A percentile compares a stretch with the other conserved stretches of the same genome.
Evolutionary conservation across 1,140 invertebrate species (phyloP).

Genomic region (Brachionus calyciflorus): DNA sequence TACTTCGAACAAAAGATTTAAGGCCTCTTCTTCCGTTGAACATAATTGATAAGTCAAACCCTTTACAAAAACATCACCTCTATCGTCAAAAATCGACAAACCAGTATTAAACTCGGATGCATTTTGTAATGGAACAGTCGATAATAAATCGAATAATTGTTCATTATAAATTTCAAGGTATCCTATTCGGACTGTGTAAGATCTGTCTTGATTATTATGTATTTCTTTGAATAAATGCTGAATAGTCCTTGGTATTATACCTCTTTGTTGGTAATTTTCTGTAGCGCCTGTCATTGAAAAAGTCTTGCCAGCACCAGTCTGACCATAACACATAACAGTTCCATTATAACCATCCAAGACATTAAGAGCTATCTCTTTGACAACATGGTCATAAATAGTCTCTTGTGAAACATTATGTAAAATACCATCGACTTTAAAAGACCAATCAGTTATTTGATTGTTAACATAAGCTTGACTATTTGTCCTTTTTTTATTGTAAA

Average conservation of each 20-base stretch:
- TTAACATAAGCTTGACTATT: conserved; percentile 52
- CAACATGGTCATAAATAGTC: conserved; percentile 55
- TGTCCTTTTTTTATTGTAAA: conserved; percentile 34
- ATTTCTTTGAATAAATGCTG: conserved; percentile 58
- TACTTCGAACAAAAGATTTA: conserved; percentile 60
- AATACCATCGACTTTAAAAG: conserved; percentile 58
- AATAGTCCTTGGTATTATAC: conserved; percentile 56
- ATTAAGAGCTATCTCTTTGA: conserved; percentile 53
- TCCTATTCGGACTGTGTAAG: conserved; percentile 57
- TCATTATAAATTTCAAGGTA: conserved; percentile 62
- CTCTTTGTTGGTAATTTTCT: conserved; percentile 57
- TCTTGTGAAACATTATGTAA: conserved; percentile 59
- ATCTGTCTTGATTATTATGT: conserved; percentile 55
- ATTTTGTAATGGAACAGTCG: conserved; percentile 48
- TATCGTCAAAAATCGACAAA: conserved; percentile 56
- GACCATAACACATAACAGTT: conserved; percentile 60
- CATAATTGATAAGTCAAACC: conserved; percentile 57
- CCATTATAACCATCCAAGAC: conserved; percentile 60
- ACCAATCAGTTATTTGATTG: conserved; percentile 61
- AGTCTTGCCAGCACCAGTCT: conserved; percentile 60
- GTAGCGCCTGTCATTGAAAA: conserved; percentile 60
- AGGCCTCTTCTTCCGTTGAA: conserved; percentile 59
- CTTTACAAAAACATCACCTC: conserved; percentile 58
- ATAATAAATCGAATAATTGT: conserved; percentile 57
- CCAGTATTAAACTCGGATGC: neutral